These are phyloP conservation scores for Aphelenchoides fujianensis DNA, from an alignment of 1,140 invertebrate genomes.

Conservation along the genomic window DNA sequence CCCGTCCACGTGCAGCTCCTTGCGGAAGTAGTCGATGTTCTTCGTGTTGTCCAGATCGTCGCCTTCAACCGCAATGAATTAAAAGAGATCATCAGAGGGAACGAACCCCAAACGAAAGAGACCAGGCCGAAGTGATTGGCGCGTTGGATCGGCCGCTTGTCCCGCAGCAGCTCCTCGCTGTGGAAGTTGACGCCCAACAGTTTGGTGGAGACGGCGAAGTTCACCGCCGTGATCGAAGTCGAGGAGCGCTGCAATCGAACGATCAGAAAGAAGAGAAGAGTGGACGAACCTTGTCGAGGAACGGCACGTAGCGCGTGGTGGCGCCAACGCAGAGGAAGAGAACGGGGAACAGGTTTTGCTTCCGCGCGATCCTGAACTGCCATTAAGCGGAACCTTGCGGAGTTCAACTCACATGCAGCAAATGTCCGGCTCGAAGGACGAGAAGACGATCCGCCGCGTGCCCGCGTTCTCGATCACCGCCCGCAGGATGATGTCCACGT, in stretches of 20 bases:
- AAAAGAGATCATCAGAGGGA: no score
- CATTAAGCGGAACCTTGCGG: background rate
- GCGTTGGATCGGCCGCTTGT: constrained; percentile 44
- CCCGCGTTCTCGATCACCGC: constrained; percentile 56
- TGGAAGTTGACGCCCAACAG: constrained; percentile 59
- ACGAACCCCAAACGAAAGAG: constrained; percentile 53
- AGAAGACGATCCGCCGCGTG: constrained; percentile 58
- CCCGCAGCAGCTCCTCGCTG: constrained; percentile 50
- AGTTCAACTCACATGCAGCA: constrained; percentile 55
- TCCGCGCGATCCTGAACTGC: constrained; percentile 51
- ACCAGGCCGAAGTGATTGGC: constrained; percentile 56
- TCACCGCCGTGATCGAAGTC: constrained; percentile 54
- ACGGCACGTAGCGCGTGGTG: constrained; percentile 47
- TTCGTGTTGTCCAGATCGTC: constrained; percentile 57
- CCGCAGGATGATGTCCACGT: constrained; percentile 56
- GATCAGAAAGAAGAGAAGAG: no score
- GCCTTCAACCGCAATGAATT: no score
- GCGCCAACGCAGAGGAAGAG: constrained; percentile 58
- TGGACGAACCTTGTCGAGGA: constrained; percentile 47
- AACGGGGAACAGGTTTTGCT: constrained; percentile 60
- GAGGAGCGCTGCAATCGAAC: no score
- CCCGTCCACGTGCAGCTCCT: constrained; percentile 53
- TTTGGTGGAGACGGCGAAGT: constrained; percentile 42
- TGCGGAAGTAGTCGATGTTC: constrained; percentile 59
- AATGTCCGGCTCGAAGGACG: constrained; percentile 62